A percentile compares a stretch with the other conserved stretches of the same genome.
These are phyloP conservation scores for Nymphalis urticae DNA, from an alignment of 2,888 invertebrate genomes.

Conservation along the genomic window DNA sequence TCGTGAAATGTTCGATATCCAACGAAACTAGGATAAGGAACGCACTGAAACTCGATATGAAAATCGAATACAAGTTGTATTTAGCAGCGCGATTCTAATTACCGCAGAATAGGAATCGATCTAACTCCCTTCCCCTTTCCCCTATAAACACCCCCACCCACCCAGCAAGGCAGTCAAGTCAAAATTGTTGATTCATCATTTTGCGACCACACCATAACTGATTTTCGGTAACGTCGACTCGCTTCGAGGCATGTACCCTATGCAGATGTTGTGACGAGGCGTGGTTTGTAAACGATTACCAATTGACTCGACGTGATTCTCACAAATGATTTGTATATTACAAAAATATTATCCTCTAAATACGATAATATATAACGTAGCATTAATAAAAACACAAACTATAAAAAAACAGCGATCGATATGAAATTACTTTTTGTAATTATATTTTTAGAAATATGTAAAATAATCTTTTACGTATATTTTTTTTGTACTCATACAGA, in stretches of 20 bases:
- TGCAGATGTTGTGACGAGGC: constrained; percentile 24
- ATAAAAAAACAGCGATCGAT: too few relatives aligned
- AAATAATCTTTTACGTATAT: background rate
- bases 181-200: constrained; percentile 54
- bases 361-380: too few relatives aligned
- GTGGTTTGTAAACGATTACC: constrained; percentile 12
- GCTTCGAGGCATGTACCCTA: constrained; percentile 26
- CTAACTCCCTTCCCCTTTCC: constrained; percentile 58
- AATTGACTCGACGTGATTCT: background rate
- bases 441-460: too few relatives aligned
- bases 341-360: too few relatives aligned
- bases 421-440: too few relatives aligned
- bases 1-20: background rate
- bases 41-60: constrained; percentile 16
- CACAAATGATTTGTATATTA: background rate
- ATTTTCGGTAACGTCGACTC: constrained; percentile 41
- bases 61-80: constrained; percentile 32
- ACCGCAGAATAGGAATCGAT: constrained; percentile 78
- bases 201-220: constrained; percentile 45
- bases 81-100: constrained; percentile 70
- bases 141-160: constrained; percentile 47
- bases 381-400: too few relatives aligned
- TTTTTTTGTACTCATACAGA: background rate
- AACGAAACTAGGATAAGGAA: constrained; percentile 14
- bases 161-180: constrained; percentile 51